A percentile compares a stretch with the other conserved stretches of the same genome.
Evolutionary conservation across 2,888 invertebrate genomes (phyloP).

Genomic region (Phortica okadai): DNA sequence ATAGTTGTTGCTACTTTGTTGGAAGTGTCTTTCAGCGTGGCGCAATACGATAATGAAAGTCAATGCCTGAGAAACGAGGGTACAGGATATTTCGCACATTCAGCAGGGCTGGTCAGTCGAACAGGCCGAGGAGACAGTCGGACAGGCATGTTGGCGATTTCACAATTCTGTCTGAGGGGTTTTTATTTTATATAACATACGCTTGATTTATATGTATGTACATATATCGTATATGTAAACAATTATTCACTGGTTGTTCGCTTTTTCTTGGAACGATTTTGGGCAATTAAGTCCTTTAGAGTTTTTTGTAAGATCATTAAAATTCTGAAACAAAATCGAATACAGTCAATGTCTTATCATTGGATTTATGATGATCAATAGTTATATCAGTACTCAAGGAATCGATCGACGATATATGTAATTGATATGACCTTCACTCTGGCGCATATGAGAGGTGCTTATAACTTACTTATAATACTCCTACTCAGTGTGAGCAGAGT

Average conservation of each 20-base stretch:
- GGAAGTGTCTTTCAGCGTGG: conserved; percentile 57
- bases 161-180: conserved; percentile 44
- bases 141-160: neutral
- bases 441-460: too few relatives aligned
- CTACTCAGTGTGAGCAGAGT: too few relatives aligned
- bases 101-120: neutral
- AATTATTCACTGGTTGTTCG: neutral
- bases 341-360: too few relatives aligned
- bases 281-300: too few relatives aligned
- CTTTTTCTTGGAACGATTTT: neutral
- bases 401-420: too few relatives aligned
- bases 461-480: too few relatives aligned
- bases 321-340: too few relatives aligned
- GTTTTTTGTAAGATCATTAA: too few relatives aligned
- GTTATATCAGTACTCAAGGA: too few relatives aligned
- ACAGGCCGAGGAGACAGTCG: neutral
- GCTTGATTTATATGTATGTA: conserved; percentile 1
- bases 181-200: conserved; percentile 17
- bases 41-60: conserved; percentile 67
- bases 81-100: conserved; percentile 58
- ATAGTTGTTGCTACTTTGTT: conserved; percentile 12
- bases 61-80: conserved; percentile 64
- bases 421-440: too few relatives aligned
- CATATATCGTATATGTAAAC: neutral
- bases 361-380: too few relatives aligned